Evolutionary conservation across 2,113 vertebrate species (phyloP), one percentile per base, ranked within the genome.

Genomic region (Podiceps cristatus): DNA sequence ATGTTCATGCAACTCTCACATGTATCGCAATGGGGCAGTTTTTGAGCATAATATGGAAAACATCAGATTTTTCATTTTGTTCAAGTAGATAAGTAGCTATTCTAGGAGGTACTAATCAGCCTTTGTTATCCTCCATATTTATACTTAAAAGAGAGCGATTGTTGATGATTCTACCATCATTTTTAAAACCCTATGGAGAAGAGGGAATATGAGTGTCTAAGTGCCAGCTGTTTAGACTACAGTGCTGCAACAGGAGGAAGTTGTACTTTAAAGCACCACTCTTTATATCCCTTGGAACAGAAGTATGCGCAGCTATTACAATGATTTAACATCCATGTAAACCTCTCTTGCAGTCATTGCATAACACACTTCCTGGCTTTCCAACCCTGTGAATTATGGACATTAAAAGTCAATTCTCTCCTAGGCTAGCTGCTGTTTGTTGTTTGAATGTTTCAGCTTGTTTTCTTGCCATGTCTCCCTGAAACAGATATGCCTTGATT

Each of bases 301-400:
- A 25, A 53, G 24, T 50, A 47, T 29, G 35, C 58, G 27, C 66
- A 76, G 62, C 53, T 75, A 82, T 92, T 96, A 60, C 42, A 69
- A 5, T 80, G 78, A 96, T 96, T 95, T 94, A 90, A 73, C 28
- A 47, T 31, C 53, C 45, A 42, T 58, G 49, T 60, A 95, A 90
- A 45, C 29, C 25, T 82, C 66, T 93, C 62, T 62, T 69, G n/a
- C 40, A 82, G 35, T 50, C 58, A 17, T 58, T 85, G 45, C 33
- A 68, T 86, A 82, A 83, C 33, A 44, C 8, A 42, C 19, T 75
- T 90, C 58, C 66, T 87, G 55, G 17, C 35, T 93, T 81, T 91
- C 58, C 28, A 71, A 2, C 4, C 35, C 19, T 52, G 27, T 85
- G 88, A 93, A 64, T 91, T 84, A 95, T 24, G 40, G 68, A 42